Evolutionary conservation across 2,113 vertebrate species (phyloP), one percentile per base, ranked within the genome.

Genomic region (Equus przewalskii): DNA sequence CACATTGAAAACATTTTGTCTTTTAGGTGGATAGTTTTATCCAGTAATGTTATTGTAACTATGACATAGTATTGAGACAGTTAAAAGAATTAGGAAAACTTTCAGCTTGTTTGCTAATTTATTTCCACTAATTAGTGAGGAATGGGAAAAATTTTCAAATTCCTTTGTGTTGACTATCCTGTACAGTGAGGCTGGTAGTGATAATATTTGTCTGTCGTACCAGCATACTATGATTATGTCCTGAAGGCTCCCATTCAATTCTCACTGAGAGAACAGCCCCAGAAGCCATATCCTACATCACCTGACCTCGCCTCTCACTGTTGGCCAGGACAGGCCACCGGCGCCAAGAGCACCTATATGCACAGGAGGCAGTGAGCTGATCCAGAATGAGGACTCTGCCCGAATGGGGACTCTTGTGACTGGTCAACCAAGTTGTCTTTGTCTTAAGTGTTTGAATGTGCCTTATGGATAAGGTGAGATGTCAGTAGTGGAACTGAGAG

Each of bases 201-300:
- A 8, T 33, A 19, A 15, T 0, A 7, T 0, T 13, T 44, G 0
- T n/a, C n/a, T 4, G 0, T 1, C 10, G n/a, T 7, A 2, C 5
- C 16, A 21, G 18, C 36, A 6, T 3, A 6, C 58, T 21, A 0
- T 54, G 22, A 44, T 13, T 24, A 30, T 2, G 19, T 65, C 44
- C 22, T 28, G 1, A 1, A 0, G 36, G 9, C 9, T 1, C 64
- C 18, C 5, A 10, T 4, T 15, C 65, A 26, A 6, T 33, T 28
- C 7, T 36, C 1, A 11, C 24, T 7, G 26, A n/a, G 4, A n/a
- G 58, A 2, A 7, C 5, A 28, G 21, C 19, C 49, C 49, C 46
- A 0, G 69, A 44, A 49, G 30, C 49, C 4, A 1, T 54, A 1
- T n/a, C 30, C 30, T 7, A 1, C 6, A 0, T 4, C 3, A 2